phyloP scores from a whole-genome alignment of 2,113 vertebrate genomes.

The Amphiprion percula region DNA sequence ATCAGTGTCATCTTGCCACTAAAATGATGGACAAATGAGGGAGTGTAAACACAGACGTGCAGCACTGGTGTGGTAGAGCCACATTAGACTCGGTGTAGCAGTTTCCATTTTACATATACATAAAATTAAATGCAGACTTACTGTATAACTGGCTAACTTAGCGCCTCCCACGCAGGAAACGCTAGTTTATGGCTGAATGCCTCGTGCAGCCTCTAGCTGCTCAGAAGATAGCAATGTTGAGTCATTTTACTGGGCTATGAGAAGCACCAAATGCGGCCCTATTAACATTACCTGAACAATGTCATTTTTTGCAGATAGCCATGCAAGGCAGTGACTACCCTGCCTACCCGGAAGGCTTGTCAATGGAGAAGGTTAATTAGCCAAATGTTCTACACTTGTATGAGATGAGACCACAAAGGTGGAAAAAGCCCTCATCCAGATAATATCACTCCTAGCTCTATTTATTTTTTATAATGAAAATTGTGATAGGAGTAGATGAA shows the following conservation, averaged over 20 bases:
- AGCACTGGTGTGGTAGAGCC: neutral
- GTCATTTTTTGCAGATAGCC: neutral
- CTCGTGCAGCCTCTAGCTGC: neutral
- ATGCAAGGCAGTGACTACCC: neutral
- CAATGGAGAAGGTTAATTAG: constrained; percentile 27
- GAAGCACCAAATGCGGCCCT: neutral
- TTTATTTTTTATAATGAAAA: neutral
- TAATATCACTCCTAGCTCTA: neutral
- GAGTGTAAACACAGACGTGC: neutral
- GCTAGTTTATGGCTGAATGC: neutral
- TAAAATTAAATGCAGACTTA: neutral
- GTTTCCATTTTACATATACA: neutral
- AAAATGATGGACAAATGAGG: constrained; percentile 1
- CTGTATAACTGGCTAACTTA: neutral
- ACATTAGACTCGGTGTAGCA: neutral
- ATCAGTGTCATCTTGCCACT: constrained; percentile 1
- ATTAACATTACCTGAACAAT: neutral
- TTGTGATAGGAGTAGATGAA: too few relatives aligned
- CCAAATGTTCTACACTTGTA: constrained; percentile 12
- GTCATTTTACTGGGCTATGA: neutral
- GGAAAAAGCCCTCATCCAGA: neutral
- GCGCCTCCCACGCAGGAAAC: neutral
- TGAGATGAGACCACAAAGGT: constrained; percentile 13
- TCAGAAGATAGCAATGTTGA: neutral
- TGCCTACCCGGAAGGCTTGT: neutral